Evolutionary conservation across 1,140 invertebrate genomes (phyloP), one percentile per base, ranked within the genome.

Genomic region (Nephila pilipes): DNA sequence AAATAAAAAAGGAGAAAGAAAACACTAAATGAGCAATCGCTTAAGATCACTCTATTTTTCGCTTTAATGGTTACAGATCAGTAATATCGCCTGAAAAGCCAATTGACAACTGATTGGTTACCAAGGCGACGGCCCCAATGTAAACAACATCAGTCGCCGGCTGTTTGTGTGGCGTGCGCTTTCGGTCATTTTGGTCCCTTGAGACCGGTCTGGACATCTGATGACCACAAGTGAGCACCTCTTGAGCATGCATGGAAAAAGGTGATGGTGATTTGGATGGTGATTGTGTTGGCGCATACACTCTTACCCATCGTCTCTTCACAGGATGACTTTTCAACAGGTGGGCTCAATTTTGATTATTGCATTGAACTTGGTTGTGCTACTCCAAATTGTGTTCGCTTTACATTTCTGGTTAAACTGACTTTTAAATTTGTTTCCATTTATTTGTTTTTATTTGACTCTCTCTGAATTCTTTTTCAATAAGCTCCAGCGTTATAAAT

Each of bases 261-360:
- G 65, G 65, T 75, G 65, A 75, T 75, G 65, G 32, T 75, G 65
- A 75, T 75, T 32, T 75, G 65, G 65, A 29, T 75, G 65, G 65
- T 32, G 65, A 75, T 75, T 20, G 32, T 75, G 65, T 2, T 75
- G 14, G 16, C 18, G 65, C 29, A 75, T 1, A 32, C 65, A 18
- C 25, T 75, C 2, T 25, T 29, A 32, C 29, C 14, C 25, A 32
- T 18, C 25, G 38, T 46, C 10, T 75, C 18, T 12, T 25, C 65
- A 6, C 65, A 75, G 29, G 25, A 32, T 29, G 29, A 32, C 10
- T 32, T 29, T 75, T 29, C 65, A 29, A 75, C 65, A 75, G 65
- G 65, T 75, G 25, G 29, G 65, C 16, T 75, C 5, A 8, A 8
- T 12, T 65, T 22, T 65, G 60, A n/a, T 25, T 22, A n/a, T 46